Conservation (phyloP, 1,140 invertebrate species). For the Brachionus angularis region DNA sequence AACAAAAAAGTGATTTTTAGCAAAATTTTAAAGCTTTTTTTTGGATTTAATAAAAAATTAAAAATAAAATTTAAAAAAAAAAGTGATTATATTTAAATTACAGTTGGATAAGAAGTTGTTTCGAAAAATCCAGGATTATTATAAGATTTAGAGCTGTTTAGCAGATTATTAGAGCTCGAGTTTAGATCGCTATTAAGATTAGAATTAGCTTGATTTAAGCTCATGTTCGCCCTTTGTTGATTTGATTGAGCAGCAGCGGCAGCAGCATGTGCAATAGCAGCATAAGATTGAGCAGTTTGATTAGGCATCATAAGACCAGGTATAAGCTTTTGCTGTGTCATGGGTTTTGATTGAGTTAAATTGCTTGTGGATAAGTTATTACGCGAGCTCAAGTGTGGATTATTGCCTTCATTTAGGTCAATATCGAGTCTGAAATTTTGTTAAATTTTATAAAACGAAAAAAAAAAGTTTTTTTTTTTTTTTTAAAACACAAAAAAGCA, state of each 20-base stretch:
- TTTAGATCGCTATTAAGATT: too few relatives aligned
- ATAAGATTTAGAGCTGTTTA: constrained; percentile 33
- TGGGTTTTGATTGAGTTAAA: constrained; percentile 21
- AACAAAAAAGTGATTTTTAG: too few relatives aligned
- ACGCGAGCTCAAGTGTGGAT: constrained; percentile 28
- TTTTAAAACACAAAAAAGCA: constrained; percentile 16
- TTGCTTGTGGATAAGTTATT: constrained; percentile 3
- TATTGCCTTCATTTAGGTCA: constrained; percentile 20
- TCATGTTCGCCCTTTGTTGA: too few relatives aligned
- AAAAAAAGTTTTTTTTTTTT: too few relatives aligned
- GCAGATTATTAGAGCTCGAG: neutral
- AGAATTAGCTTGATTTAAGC: constrained; percentile 25
- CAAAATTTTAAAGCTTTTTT: too few relatives aligned
- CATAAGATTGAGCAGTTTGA: constrained; percentile 16
- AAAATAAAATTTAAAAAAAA: constrained; percentile 12
- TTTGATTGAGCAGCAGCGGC: constrained; percentile 25
- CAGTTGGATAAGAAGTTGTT: constrained; percentile 6
- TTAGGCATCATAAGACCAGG: constrained; percentile 1
- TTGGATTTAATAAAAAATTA: neutral
- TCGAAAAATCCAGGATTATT: constrained; percentile 42
- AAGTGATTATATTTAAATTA: too few relatives aligned
- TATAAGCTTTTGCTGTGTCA: neutral
- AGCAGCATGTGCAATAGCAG: constrained; percentile 31
- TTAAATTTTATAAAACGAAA: too few relatives aligned
- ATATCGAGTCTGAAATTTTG: constrained; percentile 36